phyloP scores from a whole-genome alignment of 2,113 vertebrate genomes.

The Ceuthmochares aereus region DNA sequence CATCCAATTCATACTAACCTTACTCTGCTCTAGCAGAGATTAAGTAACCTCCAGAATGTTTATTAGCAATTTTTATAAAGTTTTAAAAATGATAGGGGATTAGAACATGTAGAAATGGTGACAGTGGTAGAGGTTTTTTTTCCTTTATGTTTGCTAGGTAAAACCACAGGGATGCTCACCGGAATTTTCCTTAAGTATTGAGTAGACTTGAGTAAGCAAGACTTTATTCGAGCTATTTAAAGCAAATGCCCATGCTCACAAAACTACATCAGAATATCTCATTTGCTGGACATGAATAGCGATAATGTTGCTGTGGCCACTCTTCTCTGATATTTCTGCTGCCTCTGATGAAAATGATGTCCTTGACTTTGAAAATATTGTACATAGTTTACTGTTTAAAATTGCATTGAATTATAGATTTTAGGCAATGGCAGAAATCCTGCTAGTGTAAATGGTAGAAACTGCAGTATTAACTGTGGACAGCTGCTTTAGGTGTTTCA shows the following conservation, averaged over 20 bases:
- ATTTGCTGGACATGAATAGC: not conserved
- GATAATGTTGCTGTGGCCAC: not conserved
- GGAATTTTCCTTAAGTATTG: not conserved
- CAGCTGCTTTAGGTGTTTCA: not conserved
- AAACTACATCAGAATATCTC: not conserved
- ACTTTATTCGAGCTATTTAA: not conserved
- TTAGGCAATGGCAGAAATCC: not conserved
- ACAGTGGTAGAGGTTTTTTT: not conserved
- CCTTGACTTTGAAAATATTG: not conserved
- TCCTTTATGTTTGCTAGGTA: not conserved
- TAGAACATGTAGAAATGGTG: not conserved
- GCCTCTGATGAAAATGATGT: not conserved
- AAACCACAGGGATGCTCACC: not conserved
- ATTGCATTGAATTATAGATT: not conserved
- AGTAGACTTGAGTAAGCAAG: not conserved
- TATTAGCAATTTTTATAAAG: not conserved
- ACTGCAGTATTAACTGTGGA: not conserved
- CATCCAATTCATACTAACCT: not conserved
- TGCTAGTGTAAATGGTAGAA: not conserved
- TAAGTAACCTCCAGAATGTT: not conserved
- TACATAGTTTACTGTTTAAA: not conserved
- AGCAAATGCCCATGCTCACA: not conserved
- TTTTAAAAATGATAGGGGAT: not conserved
- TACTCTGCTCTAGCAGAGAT: not conserved
- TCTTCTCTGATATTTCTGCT: not conserved